Evolutionary conservation across 2,113 vertebrate genomes (phyloP).

Genomic region (Alouatta palliata): DNA sequence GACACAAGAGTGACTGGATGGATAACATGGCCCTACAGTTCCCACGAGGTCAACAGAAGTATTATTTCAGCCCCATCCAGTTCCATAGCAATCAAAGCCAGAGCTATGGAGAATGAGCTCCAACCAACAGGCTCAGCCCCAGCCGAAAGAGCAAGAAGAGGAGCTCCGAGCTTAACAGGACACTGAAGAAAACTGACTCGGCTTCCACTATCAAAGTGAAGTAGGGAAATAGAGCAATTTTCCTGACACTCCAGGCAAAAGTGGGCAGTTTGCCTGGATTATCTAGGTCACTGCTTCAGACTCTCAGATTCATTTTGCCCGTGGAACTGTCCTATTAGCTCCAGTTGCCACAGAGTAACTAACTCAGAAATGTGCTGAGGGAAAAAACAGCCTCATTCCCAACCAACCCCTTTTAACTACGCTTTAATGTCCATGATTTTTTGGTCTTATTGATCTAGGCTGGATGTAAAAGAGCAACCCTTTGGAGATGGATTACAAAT

Average conservation of each 20-base stretch:
- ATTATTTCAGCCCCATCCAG: constrained; percentile 54
- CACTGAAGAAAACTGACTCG: neutral
- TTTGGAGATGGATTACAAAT: constrained; percentile 35
- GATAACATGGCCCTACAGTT: neutral
- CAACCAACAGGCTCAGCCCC: neutral
- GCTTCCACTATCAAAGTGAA: constrained; percentile 22
- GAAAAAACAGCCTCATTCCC: neutral
- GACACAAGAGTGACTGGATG: neutral
- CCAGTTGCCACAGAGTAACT: constrained; percentile 38
- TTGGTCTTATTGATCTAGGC: neutral
- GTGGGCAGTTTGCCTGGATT: constrained; percentile 60
- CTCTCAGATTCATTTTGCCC: constrained; percentile 49
- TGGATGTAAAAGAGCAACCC: constrained; percentile 36
- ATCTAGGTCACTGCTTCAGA: constrained; percentile 59
- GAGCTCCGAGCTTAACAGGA: neutral
- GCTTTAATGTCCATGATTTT: neutral
- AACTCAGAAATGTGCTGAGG: constrained; percentile 12
- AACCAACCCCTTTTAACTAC: neutral
- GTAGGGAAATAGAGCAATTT: constrained; percentile 69
- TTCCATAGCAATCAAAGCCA: constrained; percentile 42
- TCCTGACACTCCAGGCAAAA: constrained; percentile 66
- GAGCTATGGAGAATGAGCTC: neutral
- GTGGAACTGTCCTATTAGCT: constrained; percentile 49
- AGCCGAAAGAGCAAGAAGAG: neutral
- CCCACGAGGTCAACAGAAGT: neutral